Evolutionary conservation across 2,797 vertebrate genomes (phyloP).

Genomic region (Loris lydekkerianus): DNA sequence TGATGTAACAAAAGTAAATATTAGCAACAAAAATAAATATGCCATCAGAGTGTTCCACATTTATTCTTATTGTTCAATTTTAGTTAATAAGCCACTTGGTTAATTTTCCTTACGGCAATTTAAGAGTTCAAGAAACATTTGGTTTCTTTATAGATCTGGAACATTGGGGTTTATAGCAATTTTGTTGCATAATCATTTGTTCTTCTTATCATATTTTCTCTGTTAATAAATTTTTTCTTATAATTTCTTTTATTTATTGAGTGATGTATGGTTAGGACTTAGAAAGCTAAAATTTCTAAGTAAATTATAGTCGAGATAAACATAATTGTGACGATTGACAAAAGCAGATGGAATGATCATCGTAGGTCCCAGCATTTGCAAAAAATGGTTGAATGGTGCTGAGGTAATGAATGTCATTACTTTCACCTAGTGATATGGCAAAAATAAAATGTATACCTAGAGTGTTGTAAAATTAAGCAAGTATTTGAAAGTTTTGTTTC

Average conservation of each 20-base stretch:
- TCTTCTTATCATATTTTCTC: background rate
- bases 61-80: slow-evolving; percentile 33
- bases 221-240: background rate
- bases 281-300: slow-evolving; percentile 25
- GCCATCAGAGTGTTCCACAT: background rate
- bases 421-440: background rate
- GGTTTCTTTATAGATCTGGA: background rate
- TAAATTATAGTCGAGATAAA: background rate
- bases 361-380: background rate
- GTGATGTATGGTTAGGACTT: background rate
- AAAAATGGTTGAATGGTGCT: background rate
- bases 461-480: background rate
- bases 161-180: background rate
- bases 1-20: background rate
- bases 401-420: background rate
- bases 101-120: background rate
- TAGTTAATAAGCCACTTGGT: background rate
- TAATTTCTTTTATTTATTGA: background rate
- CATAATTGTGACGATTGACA: background rate
- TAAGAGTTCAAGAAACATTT: background rate
- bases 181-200: background rate
- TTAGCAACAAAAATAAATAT: background rate
- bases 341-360: background rate
- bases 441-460: background rate
- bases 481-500: background rate